A percentile compares a stretch with the other conserved stretches of the same genome.
Conservation (phyloP, 1,140 invertebrate species). For the Polypedilum pembai region DNA sequence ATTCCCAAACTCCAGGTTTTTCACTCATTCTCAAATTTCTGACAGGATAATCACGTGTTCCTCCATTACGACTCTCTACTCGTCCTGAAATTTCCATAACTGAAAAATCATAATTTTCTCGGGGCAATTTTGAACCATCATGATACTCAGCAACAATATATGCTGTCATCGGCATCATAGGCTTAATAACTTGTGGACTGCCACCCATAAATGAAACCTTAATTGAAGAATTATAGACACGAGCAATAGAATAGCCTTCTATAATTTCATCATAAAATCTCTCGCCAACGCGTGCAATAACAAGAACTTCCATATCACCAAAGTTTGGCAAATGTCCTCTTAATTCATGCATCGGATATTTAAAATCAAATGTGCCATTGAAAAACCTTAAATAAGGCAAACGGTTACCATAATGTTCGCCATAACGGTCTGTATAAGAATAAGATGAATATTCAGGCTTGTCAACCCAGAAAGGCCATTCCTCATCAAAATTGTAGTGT, state of each 20-base stretch:
- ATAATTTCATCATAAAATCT: constrained; percentile 79
- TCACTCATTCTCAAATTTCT: constrained; percentile 49
- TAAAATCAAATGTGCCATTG: constrained; percentile 76
- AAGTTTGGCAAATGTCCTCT: constrained; percentile 55
- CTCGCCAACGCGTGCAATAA: constrained; percentile 83
- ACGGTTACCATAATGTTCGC: constrained; percentile 44
- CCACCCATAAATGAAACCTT: constrained; percentile 78
- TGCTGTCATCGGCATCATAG: constrained; percentile 64
- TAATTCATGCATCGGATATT: constrained; percentile 74
- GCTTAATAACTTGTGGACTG: constrained; percentile 87
- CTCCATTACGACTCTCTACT: constrained; percentile 49
- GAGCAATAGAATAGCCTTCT: constrained; percentile 76
- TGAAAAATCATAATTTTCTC: constrained; percentile 48
- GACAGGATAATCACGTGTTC: constrained; percentile 49
- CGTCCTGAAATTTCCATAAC: constrained; percentile 53
- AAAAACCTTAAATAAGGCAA: constrained; percentile 68
- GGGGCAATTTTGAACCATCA: constrained; percentile 61
- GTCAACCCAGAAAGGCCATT: constrained; percentile 69
- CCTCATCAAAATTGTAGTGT: constrained; percentile 69
- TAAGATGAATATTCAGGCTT: constrained; percentile 45
- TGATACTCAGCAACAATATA: constrained; percentile 68
- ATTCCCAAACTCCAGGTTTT: constrained; percentile 62
- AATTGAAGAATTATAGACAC: constrained; percentile 79
- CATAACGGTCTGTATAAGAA: constrained; percentile 35
- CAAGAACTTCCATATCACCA: constrained; percentile 75